phyloP scores from a whole-genome alignment of 2,888 invertebrate genomes.

The Papilio demoleus region DNA sequence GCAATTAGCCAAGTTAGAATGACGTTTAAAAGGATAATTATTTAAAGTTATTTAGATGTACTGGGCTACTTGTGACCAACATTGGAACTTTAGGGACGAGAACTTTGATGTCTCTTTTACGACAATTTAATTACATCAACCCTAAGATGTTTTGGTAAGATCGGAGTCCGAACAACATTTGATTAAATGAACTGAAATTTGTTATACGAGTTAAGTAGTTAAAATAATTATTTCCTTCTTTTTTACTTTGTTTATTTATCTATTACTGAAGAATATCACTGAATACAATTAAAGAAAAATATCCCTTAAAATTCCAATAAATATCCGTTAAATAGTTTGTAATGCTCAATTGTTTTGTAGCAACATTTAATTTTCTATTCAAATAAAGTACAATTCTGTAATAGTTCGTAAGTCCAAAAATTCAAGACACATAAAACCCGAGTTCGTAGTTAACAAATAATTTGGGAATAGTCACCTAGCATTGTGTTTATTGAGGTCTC shows the following conservation, averaged over 20 bases:
- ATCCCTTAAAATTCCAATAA: neutral
- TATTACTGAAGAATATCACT: neutral
- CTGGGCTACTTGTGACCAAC: slow-evolving; percentile 24
- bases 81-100: slow-evolving; percentile 25
- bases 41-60: slow-evolving; percentile 26
- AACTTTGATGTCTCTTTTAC: slow-evolving; percentile 30
- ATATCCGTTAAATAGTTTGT: too few species aligned
- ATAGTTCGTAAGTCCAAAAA: neutral
- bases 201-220: neutral
- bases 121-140: slow-evolving; percentile 22
- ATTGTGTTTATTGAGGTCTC: slow-evolving; percentile 30
- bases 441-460: slow-evolving; percentile 20
- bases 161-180: neutral
- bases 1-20: slow-evolving; percentile 24
- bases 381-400: neutral
- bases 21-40: slow-evolving; percentile 23
- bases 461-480: slow-evolving; percentile 1
- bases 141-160: neutral
- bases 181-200: slow-evolving; percentile 3
- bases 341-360: neutral
- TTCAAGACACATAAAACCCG: slow-evolving; percentile 9
- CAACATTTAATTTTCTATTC: neutral
- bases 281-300: too few species aligned
- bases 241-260: neutral
- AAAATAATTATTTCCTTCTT: neutral